Evolutionary conservation across 2,797 vertebrate species (phyloP), one percentile per base, ranked within the genome.

Genomic region (Sylvia borin): DNA sequence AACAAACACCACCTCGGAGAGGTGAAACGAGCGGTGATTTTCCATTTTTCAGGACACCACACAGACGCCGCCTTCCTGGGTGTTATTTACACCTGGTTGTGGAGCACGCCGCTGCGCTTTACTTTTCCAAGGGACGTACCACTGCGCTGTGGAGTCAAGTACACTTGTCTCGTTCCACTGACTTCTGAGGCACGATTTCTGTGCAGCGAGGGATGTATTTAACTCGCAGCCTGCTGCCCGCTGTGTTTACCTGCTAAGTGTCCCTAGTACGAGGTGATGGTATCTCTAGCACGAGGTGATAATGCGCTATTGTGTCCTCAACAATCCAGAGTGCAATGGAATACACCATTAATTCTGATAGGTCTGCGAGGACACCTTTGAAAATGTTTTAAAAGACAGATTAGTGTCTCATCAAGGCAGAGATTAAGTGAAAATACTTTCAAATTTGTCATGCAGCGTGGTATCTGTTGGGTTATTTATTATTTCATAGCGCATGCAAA

Each of bases 321-420:
- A 82, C 90, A 90, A 94, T 85, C 67, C 62, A 47, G 71, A 95
- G 85, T 84, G 79, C 93, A 88, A 64, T 8, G 42, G 85, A 95
- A 95, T 92, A 95, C 95, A 90, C 66, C 95, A 93, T 97, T 96
- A 97, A 95, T 96, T 94, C 96, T 79, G 90, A 89, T 93, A 95
- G 96, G 95, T 96, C 96, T 96, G 86, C 58, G 92, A 97, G 95
- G 67, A 97, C 86, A 97, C 67, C 95, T 98, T 96, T 97, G 93
- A 93, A 97, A 97, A 96, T 95, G 95, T 97, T 97, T 97, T 92
- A 83, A 93, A 97, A 97, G 95, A 97, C 92, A 97, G 92, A 97
- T 97, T 96, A 97, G 89, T 95, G 97, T 96, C 93, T 96, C 88
- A 95, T 95, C 87, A 95, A 97, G 95, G 95, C 95, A 97, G 85